Evolutionary conservation across 2,113 vertebrate species (phyloP), one percentile per base, ranked within the genome.

Genomic region (Syngnathus floridae): DNA sequence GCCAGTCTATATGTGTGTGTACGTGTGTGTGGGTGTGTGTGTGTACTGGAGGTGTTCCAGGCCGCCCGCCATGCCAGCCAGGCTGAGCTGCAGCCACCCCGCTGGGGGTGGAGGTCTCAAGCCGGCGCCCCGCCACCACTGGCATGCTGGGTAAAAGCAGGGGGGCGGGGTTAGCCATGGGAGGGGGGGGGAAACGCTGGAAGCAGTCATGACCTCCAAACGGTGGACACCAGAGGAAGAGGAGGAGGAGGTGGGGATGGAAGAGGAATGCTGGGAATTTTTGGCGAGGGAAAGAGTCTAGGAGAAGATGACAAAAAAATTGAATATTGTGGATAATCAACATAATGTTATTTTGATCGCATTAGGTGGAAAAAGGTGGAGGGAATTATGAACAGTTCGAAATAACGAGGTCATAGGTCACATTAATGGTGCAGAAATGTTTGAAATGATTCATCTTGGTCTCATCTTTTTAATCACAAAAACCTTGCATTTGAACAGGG

Each of bases 211-310:
- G 72, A 73, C 70, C 43, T 4, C 48, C 43, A 54, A n/a, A 59
- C 48, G 55, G 54, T 69, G 66, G 73, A 58, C 60, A 66, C 66
- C 69, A 76, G 72, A 68, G 35, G 57, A 65, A 81, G 71, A 70
- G 77, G 70, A 60, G 72, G 73, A 68, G 74, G 64, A 79, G 82
- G 80, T 85, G 72, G 83, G 87, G 89, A 88, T 88, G 82, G 80
- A 71, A 71, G 72, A 80, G 87, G 91, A 91, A 91, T 91, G 86
- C 73, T 66, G 84, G 77, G 89, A 87, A 89, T 88, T 61, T 61
- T 61, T 43, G 59, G 38, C 38, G 49, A 71, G 64, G 55, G 31
- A 52, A 13, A 31, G 26, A 65, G 56, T 54, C 69, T 31, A 63
- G 22, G 45, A 59, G 49, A 31, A 61, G 58, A 21, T 49, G 13